phyloP scores from a whole-genome alignment of 2,888 invertebrate genomes.

The Thymelicus lineola region DNA sequence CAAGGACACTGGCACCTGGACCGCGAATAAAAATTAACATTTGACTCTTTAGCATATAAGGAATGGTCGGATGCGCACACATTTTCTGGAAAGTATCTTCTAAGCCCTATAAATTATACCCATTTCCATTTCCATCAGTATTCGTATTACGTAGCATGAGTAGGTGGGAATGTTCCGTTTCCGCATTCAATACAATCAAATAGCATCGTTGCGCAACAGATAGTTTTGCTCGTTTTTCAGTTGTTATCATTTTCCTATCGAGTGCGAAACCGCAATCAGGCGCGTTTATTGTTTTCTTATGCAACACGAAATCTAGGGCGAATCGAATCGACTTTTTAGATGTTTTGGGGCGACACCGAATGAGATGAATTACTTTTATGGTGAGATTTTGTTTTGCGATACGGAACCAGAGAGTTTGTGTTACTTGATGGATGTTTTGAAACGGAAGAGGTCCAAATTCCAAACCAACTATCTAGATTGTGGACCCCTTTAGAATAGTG shows the following conservation, averaged over 20 bases:
- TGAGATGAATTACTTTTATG: background rate
- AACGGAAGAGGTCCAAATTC: background rate
- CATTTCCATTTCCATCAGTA: background rate
- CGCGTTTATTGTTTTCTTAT: conserved; percentile 57
- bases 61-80: no score
- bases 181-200: conserved; percentile 23
- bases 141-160: background rate
- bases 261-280: conserved; percentile 19
- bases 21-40: no score
- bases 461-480: no score
- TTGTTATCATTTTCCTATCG: conserved; percentile 22
- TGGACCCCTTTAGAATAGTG: no score
- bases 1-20: no score
- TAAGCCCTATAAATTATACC: no score
- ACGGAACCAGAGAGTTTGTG: background rate
- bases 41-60: no score
- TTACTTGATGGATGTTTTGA: no score
- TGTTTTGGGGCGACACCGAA: conserved; percentile 47
- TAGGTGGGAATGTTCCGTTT: conserved; percentile 11
- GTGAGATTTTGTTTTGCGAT: background rate
- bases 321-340: conserved; percentile 50
- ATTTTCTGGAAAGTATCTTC: no score
- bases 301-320: conserved; percentile 68
- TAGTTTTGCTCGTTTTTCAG: conserved; percentile 29
- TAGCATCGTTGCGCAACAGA: conserved; percentile 21